phyloP scores from a whole-genome alignment of 2,113 vertebrate genomes.

The Lophotis ruficrista region DNA sequence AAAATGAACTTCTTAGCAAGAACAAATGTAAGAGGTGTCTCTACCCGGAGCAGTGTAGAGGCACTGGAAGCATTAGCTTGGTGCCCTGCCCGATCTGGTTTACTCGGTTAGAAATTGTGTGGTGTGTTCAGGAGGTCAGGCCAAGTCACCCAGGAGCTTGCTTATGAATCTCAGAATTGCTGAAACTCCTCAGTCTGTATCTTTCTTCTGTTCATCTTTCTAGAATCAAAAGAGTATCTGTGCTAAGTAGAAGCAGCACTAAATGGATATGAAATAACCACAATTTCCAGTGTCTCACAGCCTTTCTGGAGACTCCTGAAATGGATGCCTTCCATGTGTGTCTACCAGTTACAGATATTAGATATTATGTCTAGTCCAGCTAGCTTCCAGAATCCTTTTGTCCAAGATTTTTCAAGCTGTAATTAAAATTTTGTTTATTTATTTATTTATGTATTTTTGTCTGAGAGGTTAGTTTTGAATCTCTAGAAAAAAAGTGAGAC shows the following conservation, averaged over 20 bases:
- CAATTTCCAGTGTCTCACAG: neutral
- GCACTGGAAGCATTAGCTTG: neutral
- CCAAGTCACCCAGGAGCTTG: neutral
- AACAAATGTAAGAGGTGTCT: too few species aligned
- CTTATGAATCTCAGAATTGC: neutral
- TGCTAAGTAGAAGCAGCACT: neutral
- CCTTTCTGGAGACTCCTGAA: neutral
- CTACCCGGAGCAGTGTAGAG: neutral
- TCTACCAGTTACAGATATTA: neutral
- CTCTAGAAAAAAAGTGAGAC: neutral
- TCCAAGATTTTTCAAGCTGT: neutral
- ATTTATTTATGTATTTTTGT: neutral
- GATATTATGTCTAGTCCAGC: neutral
- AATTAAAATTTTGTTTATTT: neutral
- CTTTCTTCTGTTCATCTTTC: neutral
- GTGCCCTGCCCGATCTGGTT: neutral
- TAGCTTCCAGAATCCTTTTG: neutral
- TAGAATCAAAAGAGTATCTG: neutral
- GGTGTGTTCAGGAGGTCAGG: neutral
- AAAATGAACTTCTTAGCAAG: neutral
- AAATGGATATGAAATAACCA: neutral
- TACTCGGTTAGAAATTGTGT: accelerated
- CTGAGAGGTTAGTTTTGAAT: neutral
- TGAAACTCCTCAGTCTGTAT: neutral
- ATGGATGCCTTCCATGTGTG: neutral